Evolutionary conservation across 2,888 invertebrate genomes (phyloP), one percentile per base, ranked within the genome.

Genomic region (Harpagoxenus sublaevis): DNA sequence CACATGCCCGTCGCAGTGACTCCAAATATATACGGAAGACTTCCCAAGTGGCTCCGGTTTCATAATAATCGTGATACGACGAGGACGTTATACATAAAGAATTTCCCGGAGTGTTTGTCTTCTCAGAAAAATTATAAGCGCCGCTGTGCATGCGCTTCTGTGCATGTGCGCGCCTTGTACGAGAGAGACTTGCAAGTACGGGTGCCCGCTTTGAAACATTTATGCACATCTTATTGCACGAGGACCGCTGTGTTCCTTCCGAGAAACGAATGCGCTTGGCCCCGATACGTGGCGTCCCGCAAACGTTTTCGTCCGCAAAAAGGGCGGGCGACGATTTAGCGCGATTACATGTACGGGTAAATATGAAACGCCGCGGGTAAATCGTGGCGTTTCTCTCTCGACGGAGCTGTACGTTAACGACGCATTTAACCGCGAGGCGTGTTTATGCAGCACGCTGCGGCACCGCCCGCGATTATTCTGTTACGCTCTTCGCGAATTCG

Each of bases 81-180:
- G 53, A 42, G 55, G 12, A 39, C 39, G 45, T 23, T 12, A 48
- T 35, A 35, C 60, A 28, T 71, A 71, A 60, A 39, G 35, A 60
- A 79, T 23, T 48, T 39, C 0, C 28, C 45, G 3, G 70, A 57
- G 57, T 48, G 60, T 71, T 71, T 71, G 79, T 48, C 23, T 62
- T 60, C 18, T 48, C 71, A 28, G 73, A 71, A 81, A 71, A 71
- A 81, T 81, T 81, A 71, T 71, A 71, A 18, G 73, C 60, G 31
- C 45, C 55, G 48, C 57, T 35, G 12, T 42, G 18, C 53, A n/a
- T 39, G 51, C 5, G 62, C 42, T 10, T n/a, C 8, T 51, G 10
- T 15, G 15, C 48, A 53, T 45, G 18, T 9, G 31, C 12, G 15
- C 51, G 18, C 23, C 0, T 23, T 74, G 8, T 28, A 6, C n/a